These are phyloP conservation scores for Telenomus remus DNA, from an alignment of 1,140 invertebrate genomes.

Conservation along the genomic window DNA sequence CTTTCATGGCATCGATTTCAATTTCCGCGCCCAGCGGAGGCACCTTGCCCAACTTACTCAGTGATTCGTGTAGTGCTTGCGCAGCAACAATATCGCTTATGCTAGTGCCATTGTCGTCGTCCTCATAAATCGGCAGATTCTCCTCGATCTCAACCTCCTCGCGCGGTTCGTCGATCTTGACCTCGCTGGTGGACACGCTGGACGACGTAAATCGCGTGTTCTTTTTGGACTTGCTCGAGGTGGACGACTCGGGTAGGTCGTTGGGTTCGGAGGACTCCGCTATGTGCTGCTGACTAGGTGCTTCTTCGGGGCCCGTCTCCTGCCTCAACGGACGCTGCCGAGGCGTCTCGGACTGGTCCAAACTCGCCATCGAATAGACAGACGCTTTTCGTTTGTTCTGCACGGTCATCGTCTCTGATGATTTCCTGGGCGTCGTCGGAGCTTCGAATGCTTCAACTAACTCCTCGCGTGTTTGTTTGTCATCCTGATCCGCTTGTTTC, in stretches of 20 bases:
- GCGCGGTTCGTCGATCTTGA: constrained; percentile 57
- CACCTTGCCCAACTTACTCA: constrained; percentile 73
- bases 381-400: constrained; percentile 61
- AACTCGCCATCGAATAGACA: constrained; percentile 61
- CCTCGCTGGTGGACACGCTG: constrained; percentile 62
- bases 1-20: constrained; percentile 57
- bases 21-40: constrained; percentile 64
- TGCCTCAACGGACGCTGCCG: constrained; percentile 49
- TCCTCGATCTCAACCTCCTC: constrained; percentile 54
- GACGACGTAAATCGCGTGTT: constrained; percentile 71
- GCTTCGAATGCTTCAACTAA: constrained; percentile 58
- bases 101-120: constrained; percentile 72
- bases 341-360: constrained; percentile 51
- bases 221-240: constrained; percentile 54
- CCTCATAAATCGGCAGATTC: constrained; percentile 68
- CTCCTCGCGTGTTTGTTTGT: constrained; percentile 55
- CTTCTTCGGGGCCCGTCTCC: constrained; percentile 21
- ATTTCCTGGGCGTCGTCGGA: constrained; percentile 43
- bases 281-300: constrained; percentile 2
- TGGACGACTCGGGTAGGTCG: constrained; percentile 6
- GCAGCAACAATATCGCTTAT: constrained; percentile 74
- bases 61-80: constrained; percentile 72
- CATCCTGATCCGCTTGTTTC: constrained; percentile 52
- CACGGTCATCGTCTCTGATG: constrained; percentile 54
- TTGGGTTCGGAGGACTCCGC: constrained; percentile 26